phyloP scores from a whole-genome alignment of 2,888 invertebrate genomes.

The Macaria notata region DNA sequence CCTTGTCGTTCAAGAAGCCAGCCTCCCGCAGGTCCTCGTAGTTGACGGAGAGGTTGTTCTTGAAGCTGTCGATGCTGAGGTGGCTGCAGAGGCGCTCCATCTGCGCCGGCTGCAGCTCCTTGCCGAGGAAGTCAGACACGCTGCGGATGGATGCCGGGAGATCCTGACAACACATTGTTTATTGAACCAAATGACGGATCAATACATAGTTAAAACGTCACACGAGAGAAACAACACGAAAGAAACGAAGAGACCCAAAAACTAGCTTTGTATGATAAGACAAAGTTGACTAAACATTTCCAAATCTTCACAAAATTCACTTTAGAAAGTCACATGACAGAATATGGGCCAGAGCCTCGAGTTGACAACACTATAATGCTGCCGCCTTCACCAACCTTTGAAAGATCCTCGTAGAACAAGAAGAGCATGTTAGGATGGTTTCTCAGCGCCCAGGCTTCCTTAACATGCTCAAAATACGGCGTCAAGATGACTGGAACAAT shows the following conservation, averaged over 20 bases:
- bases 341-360: no score
- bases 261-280: no score
- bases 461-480: constrained; percentile 88
- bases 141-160: constrained; percentile 60
- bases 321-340: no score
- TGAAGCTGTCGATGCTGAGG: constrained; percentile 88
- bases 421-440: constrained; percentile 86
- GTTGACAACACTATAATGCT: no score
- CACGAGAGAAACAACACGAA: no score
- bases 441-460: constrained; percentile 85
- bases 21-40: constrained; percentile 22
- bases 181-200: no score
- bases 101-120: constrained; percentile 39
- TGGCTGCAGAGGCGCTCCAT: constrained; percentile 80
- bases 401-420: constrained; percentile 88
- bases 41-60: constrained; percentile 78
- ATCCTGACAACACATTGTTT: constrained; percentile 28
- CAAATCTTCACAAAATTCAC: no score
- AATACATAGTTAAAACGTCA: no score
- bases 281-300: no score
- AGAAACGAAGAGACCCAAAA: not conserved
- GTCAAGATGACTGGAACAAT: constrained; percentile 43
- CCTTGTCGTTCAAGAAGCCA: constrained; percentile 17
- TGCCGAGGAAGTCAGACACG: constrained; percentile 81
- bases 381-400: not conserved